Evolutionary conservation across 2,797 vertebrate species (phyloP), one percentile per base, ranked within the genome.

Genomic region (Tachyglossus aculeatus): DNA sequence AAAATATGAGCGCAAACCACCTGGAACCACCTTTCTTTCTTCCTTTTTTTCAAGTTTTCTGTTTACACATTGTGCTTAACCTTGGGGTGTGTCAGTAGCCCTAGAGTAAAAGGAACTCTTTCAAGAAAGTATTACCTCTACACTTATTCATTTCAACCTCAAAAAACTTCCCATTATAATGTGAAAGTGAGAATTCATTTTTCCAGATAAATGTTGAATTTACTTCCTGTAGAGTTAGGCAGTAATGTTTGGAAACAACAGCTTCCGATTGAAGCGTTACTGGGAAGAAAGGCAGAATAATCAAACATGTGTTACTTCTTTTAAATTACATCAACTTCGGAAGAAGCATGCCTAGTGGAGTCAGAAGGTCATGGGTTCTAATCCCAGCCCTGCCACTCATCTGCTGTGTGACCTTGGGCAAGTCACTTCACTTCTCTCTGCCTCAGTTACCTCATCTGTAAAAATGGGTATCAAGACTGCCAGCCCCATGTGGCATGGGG

Each of bases 31-130:
- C 3, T 43, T 61, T 75, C 65, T 33, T 43, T 7, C 5, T 3
- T 31, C 25, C 48, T 25, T 38, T 11, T 11, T 33, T 33, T 14
- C 24, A 59, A 77, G 41, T 47, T 68, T 36, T 56, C 44, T 56
- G 58, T 37, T 58, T 78, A 37, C 68, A 56, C 15, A 62, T 7
- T 69, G 59, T 81, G 41, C 88, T 83, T 78, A 79, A 71, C 60
- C 63, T 71, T 58, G 53, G 33, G 39, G 40, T 65, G 44, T 68
- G 34, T 70, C 55, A 63, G 50, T 55, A 72, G 53, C 39, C 29
- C 48, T 60, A 70, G 64, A 84, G 67, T 38, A 43, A 86, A 82
- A 72, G 32, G 47, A 79, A 41, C 22, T 63, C 32, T 39, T 48
- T 5, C 8, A 48, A 56, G 48, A 73, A 41, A 6, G 77, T 74